phyloP scores from a whole-genome alignment of 2,888 invertebrate genomes.

The Cephonodes hylas region DNA sequence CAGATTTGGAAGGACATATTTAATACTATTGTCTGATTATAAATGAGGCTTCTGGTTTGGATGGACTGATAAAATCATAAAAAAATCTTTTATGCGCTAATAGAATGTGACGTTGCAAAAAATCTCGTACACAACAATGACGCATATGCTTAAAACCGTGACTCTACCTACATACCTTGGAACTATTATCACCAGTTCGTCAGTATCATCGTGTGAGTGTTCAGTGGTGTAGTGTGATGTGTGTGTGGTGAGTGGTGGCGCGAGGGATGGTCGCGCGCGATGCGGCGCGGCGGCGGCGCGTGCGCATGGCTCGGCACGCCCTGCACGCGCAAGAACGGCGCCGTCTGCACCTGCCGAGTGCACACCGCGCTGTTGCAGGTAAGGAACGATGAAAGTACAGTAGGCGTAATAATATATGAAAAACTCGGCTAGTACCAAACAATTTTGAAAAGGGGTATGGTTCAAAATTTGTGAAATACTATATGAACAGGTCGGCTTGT shows the following conservation, averaged over 20 bases:
- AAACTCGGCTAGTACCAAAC: not conserved
- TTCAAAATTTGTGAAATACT: no score
- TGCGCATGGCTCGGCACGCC: conserved; percentile 75
- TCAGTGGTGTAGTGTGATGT: conserved; percentile 11
- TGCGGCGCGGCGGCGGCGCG: conserved; percentile 71
- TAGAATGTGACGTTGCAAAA: no score
- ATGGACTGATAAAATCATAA: no score
- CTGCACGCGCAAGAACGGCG: conserved; percentile 75
- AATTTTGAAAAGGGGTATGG: not conserved
- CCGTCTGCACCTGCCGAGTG: conserved; percentile 70
- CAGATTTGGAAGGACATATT: no score
- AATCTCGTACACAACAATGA: no score
- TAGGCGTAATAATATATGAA: not conserved
- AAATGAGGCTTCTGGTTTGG: no score
- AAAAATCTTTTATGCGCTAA: no score
- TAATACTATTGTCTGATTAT: no score
- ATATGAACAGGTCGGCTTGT: no score
- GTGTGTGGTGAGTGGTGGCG: conserved; percentile 20
- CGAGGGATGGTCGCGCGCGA: conserved; percentile 66
- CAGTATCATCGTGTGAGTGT: not conserved
- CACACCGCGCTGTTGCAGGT: conserved; percentile 73
- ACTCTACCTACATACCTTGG: no score
- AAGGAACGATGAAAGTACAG: not conserved
- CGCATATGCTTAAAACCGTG: no score
- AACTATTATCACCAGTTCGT: no score